phyloP scores from a whole-genome alignment of 2,888 invertebrate genomes.

The Platycheirus rosarum region DNA sequence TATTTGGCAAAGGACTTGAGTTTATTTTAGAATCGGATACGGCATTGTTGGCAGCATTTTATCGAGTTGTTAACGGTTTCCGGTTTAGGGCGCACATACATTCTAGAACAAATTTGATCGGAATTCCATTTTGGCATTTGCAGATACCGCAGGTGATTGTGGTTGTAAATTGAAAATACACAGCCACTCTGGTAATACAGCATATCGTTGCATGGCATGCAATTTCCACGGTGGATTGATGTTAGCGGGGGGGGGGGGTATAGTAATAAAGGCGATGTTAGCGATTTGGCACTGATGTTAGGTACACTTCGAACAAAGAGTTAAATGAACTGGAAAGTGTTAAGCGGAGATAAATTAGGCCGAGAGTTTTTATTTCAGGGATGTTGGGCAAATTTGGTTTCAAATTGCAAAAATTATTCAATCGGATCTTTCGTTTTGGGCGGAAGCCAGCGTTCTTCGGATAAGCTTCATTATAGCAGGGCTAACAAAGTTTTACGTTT shows the following conservation, averaged over 20 bases:
- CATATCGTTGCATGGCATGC: no score
- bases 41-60: slow-evolving; percentile 32
- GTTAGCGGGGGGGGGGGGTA: no score
- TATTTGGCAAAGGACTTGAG: not conserved
- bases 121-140: slow-evolving; percentile 32
- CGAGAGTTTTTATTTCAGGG: no score
- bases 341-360: not conserved
- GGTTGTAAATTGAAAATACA: slow-evolving; percentile 27
- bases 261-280: slow-evolving; percentile 13
- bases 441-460: no score
- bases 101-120: slow-evolving; percentile 18
- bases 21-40: slow-evolving; percentile 4
- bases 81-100: not conserved
- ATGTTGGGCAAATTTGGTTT: no score
- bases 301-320: not conserved
- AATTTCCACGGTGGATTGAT: no score
- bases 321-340: slow-evolving; percentile 12
- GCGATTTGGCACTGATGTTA: not conserved
- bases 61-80: slow-evolving; percentile 28
- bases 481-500: no score
- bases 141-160: slow-evolving; percentile 32
- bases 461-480: no score
- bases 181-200: not conserved
- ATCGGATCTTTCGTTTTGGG: no score
- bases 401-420: no score